Percentiles rank a stretch among this genome's conserved stretches.
These are phyloP conservation scores for Mythimna vitellina DNA, from an alignment of 2,888 invertebrate species.

Conservation along the genomic window DNA sequence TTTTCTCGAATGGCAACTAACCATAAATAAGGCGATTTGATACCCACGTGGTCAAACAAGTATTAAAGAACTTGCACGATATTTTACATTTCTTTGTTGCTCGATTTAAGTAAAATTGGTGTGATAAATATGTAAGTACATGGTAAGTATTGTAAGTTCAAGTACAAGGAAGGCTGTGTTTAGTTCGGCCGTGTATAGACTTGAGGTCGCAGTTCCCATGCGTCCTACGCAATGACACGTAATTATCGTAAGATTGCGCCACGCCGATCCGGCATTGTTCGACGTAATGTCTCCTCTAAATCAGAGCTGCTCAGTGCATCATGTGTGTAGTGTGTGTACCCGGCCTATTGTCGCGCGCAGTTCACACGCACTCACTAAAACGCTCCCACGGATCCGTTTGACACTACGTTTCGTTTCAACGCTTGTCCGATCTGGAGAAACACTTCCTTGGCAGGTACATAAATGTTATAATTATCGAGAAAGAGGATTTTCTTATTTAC, in stretches of 20 bases:
- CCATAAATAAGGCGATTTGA: conserved; percentile 57
- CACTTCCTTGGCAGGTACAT: conserved; percentile 64
- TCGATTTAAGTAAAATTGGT: conserved; percentile 1
- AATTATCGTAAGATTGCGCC: conserved; percentile 85
- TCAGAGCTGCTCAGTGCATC: conserved; percentile 81
- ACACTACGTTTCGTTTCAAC: conserved; percentile 63
- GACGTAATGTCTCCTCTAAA: conserved; percentile 87
- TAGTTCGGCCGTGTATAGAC: conserved; percentile 40
- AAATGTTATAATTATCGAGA: conserved; percentile 45
- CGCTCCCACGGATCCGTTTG: conserved; percentile 83
- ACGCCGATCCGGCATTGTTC: conserved; percentile 84
- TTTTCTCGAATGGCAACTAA: conserved; percentile 56
- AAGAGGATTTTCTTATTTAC: conserved; percentile 11
- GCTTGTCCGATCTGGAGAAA: conserved; percentile 63
- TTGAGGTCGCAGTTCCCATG: conserved; percentile 79
- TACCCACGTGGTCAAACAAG: conserved; percentile 51
- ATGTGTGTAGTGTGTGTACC: conserved; percentile 81
- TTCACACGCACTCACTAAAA: conserved; percentile 88
- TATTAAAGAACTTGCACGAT: conserved; percentile 24
- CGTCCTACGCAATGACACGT: conserved; percentile 84
- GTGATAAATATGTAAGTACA: conserved; percentile 43
- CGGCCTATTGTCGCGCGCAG: conserved; percentile 81
- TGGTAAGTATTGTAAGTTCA: conserved; percentile 57
- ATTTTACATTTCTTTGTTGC: conserved; percentile 16
- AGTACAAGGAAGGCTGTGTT: conserved; percentile 51